Conservation (phyloP, 2,888 invertebrate genomes). For the Octonoba sinensis region DNA sequence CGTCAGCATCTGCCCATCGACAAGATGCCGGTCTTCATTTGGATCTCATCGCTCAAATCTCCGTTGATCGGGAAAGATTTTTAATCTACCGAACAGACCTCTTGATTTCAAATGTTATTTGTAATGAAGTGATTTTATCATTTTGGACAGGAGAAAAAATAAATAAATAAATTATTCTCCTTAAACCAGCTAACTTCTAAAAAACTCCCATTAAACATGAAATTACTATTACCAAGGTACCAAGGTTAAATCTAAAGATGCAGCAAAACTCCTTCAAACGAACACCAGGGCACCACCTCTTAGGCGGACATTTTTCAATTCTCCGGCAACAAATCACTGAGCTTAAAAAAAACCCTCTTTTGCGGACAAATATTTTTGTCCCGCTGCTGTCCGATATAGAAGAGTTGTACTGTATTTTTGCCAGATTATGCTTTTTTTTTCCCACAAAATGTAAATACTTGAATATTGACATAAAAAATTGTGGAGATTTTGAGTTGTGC, state of each 20-base stretch:
- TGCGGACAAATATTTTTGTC: too few species aligned
- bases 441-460: not conserved
- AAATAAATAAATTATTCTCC: not conserved
- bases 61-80: not conserved
- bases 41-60: slow-evolving; percentile 5
- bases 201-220: not conserved
- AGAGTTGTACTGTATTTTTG: too few species aligned
- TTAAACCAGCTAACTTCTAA: not conserved
- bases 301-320: too few species aligned
- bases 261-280: too few species aligned
- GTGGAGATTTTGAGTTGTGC: too few species aligned
- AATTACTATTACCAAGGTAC: too few species aligned
- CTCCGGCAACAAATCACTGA: too few species aligned
- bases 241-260: too few species aligned
- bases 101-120: not conserved
- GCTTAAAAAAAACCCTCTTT: too few species aligned
- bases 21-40: slow-evolving; percentile 22
- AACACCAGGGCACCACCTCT: too few species aligned
- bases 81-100: not conserved
- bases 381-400: too few species aligned
- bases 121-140: too few species aligned
- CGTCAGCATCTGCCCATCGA: slow-evolving; percentile 18
- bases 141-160: not conserved
- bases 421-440: not conserved
- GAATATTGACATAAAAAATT: not conserved